These are phyloP conservation scores for Amphiura filiformis DNA, from an alignment of 35 echinoderm and acorn worm species.

Conservation along the genomic window DNA sequence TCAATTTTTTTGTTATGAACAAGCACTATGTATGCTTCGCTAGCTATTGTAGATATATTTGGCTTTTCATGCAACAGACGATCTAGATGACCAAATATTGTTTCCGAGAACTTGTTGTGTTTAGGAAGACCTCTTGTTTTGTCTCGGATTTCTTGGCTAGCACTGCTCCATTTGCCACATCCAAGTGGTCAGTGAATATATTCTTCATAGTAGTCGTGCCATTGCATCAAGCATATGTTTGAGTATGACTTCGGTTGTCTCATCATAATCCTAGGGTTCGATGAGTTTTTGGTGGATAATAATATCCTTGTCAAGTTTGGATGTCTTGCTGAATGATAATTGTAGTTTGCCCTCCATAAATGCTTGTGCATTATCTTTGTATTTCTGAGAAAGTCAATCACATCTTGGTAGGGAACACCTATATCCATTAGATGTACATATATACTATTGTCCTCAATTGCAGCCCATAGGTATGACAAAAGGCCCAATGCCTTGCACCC, in stretches of 20 bases:
- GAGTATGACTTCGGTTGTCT: slow-evolving; percentile 27
- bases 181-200: slow-evolving; percentile 29
- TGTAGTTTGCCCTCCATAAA: slow-evolving; percentile 19
- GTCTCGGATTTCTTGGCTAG: not conserved
- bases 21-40: slow-evolving; percentile 35
- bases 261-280: slow-evolving; percentile 21
- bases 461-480: slow-evolving; percentile 14
- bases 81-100: slow-evolving; percentile 36
- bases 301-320: not conserved
- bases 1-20: slow-evolving; percentile 25
- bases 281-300: slow-evolving; percentile 20
- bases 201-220: slow-evolving; percentile 27
- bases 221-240: slow-evolving; percentile 28
- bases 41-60: slow-evolving; percentile 3
- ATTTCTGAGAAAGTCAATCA: slow-evolving; percentile 10
- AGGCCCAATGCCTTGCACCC: slow-evolving; percentile 22
- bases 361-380: not conserved
- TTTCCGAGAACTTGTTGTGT: slow-evolving; percentile 41
- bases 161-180: slow-evolving; percentile 26
- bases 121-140: slow-evolving; percentile 28
- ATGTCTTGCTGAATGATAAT: slow-evolving; percentile 19
- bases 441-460: slow-evolving; percentile 8
- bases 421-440: slow-evolving; percentile 13
- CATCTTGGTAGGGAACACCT: not conserved
- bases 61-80: slow-evolving; percentile 1